Conservation (phyloP, 1,140 invertebrate genomes). For the Hypothenemus hampei region DNA sequence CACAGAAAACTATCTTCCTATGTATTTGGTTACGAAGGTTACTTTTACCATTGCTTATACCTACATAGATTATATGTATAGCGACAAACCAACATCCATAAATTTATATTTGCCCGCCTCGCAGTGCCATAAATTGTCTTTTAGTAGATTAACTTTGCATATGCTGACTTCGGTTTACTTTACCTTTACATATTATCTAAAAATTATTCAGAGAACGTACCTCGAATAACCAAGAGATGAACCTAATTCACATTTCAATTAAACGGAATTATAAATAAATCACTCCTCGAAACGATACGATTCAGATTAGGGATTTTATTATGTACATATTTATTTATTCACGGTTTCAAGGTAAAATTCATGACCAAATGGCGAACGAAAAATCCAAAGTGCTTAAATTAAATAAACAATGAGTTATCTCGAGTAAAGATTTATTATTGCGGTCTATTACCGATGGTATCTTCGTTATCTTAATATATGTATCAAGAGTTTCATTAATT, state of each 20-base stretch:
- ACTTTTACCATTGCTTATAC: conserved; percentile 11
- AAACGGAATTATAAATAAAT: conserved; percentile 17
- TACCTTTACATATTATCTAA: conserved; percentile 22
- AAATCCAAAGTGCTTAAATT: not conserved
- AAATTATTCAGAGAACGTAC: conserved; percentile 24
- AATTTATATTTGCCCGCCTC: conserved; percentile 26
- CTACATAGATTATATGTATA: conserved; percentile 22
- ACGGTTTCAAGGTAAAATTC: not conserved
- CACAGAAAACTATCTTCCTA: too few relatives aligned
- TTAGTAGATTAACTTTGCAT: conserved; percentile 25
- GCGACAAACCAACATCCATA: conserved; percentile 20
- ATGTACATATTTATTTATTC: not conserved
- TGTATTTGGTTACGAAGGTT: too few relatives aligned
- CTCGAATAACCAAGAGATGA: conserved; percentile 2
- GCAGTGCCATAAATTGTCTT: conserved; percentile 26
- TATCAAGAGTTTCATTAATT: not conserved
- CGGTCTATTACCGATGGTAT: not conserved
- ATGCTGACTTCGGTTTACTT: conserved; percentile 23
- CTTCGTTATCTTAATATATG: not conserved
- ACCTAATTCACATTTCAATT: conserved; percentile 20
- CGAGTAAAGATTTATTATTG: not conserved
- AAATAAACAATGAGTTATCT: not conserved
- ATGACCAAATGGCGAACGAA: not conserved
- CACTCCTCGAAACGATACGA: conserved; percentile 7
- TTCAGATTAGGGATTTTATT: not conserved